These are phyloP conservation scores for Philaethria dido DNA, from an alignment of 2,888 invertebrate genomes.

Conservation along the genomic window DNA sequence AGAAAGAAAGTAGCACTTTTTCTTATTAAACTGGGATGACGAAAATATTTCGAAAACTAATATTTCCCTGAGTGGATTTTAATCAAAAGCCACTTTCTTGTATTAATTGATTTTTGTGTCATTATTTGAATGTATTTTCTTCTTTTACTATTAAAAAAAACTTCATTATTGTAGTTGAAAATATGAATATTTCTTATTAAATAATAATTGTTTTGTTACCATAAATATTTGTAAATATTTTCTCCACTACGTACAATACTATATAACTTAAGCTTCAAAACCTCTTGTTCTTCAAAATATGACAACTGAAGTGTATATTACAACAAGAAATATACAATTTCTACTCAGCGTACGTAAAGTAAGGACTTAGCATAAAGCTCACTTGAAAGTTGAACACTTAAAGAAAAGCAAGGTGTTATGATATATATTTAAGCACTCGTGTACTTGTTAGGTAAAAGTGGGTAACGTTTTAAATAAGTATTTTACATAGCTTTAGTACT, in stretches of 20 bases:
- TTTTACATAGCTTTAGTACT: slow-evolving; percentile 27
- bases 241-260: neutral
- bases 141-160: no score
- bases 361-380: slow-evolving; percentile 23
- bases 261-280: neutral
- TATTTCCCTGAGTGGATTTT: no score
- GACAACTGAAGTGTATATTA: slow-evolving; percentile 1
- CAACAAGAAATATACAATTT: slow-evolving; percentile 12
- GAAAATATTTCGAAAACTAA: no score
- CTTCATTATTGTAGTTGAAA: no score
- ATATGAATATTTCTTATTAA: no score
- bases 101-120: no score
- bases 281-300: neutral
- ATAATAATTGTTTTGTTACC: no score
- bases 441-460: slow-evolving; percentile 30
- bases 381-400: slow-evolving; percentile 24
- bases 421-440: slow-evolving; percentile 30
- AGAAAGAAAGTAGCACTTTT: no score
- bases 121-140: no score
- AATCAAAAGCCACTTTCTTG: no score
- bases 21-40: no score
- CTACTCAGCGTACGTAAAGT: slow-evolving; percentile 16
- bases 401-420: slow-evolving; percentile 23
- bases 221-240: neutral
- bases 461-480: slow-evolving; percentile 30